These are phyloP conservation scores for Ptychadena robeensis DNA, from an alignment of 2,797 vertebrate species.

Conservation along the genomic window DNA sequence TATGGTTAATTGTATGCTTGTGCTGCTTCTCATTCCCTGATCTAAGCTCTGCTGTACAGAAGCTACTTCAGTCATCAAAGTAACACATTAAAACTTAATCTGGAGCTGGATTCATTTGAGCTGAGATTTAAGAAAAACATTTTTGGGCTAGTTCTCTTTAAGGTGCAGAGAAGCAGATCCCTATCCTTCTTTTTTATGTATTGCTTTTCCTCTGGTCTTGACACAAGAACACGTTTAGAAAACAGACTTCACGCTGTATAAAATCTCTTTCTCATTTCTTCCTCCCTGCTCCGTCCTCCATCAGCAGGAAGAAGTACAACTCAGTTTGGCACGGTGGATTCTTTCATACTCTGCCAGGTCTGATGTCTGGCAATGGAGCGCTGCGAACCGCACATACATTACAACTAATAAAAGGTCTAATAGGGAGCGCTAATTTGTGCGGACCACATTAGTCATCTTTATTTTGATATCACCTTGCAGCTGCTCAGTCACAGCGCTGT, in stretches of 20 bases:
- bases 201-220: neutral
- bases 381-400: slow-evolving; percentile 22
- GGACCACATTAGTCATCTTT: slow-evolving; percentile 36
- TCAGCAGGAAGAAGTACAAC: neutral
- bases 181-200: neutral
- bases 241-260: neutral
- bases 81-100: no score
- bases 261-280: neutral
- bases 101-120: no score
- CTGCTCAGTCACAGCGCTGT: slow-evolving; percentile 45
- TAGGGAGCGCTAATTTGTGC: slow-evolving; percentile 44
- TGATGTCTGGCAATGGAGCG: slow-evolving; percentile 27
- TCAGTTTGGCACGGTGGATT: neutral
- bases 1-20: no score
- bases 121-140: no score
- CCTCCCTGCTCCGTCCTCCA: neutral
- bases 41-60: no score
- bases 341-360: slow-evolving; percentile 34
- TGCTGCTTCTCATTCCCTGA: no score
- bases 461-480: slow-evolving; percentile 30
- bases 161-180: no score
- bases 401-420: slow-evolving; percentile 40
- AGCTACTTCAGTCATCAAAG: no score
- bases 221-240: neutral
- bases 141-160: neutral